Evolutionary conservation across 1,140 invertebrate species (phyloP).

Genomic region (Neodiprion pinetum): DNA sequence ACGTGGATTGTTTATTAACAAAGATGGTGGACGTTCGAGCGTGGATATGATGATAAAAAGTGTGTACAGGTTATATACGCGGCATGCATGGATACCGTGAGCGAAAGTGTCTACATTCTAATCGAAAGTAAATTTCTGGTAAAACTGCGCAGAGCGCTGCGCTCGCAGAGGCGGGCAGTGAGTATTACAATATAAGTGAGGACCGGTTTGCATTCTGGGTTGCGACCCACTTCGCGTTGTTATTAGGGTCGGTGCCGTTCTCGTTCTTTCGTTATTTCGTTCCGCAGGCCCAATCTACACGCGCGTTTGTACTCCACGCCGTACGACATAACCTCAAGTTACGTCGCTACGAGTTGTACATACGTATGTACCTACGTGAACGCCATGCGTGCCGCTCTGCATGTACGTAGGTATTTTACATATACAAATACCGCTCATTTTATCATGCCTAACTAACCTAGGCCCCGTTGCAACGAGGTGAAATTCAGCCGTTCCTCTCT

Average conservation of each 20-base stretch:
- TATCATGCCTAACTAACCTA: background rate
- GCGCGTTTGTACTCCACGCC: background rate
- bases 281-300: conserved; percentile 1
- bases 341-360: too few relatives aligned
- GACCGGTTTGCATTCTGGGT: conserved; percentile 1
- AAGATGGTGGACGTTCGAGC: too few relatives aligned
- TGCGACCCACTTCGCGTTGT: background rate
- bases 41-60: too few relatives aligned
- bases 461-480: background rate
- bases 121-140: conserved; percentile 7
- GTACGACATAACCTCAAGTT: too few relatives aligned
- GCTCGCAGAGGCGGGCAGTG: background rate
- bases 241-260: background rate
- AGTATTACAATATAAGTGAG: background rate
- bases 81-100: background rate
- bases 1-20: too few relatives aligned
- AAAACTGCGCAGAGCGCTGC: background rate
- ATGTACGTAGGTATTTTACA: too few relatives aligned
- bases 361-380: too few relatives aligned
- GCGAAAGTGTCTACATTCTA: conserved; percentile 2
- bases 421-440: background rate
- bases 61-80: too few relatives aligned
- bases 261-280: background rate
- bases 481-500: background rate
- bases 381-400: too few relatives aligned